These are phyloP conservation scores for Odobenus rosmarus DNA, from an alignment of 2,113 vertebrate genomes.

Conservation along the genomic window DNA sequence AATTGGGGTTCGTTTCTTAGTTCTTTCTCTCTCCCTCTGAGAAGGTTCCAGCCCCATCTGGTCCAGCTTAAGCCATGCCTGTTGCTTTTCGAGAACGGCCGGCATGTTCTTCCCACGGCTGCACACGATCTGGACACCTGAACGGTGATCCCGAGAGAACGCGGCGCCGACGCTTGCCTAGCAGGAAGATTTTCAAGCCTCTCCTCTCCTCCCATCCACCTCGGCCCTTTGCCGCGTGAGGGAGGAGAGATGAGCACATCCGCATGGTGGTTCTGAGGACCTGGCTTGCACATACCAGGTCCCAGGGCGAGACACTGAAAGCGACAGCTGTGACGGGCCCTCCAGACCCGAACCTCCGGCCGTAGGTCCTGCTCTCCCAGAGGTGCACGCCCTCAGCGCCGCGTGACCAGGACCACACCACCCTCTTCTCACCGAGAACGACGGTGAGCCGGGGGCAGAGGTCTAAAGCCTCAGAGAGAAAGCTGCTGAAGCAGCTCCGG, in stretches of 20 bases:
- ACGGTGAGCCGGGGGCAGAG: neutral
- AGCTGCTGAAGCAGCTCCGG: neutral
- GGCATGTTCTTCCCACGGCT: conserved; percentile 64
- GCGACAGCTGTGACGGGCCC: neutral
- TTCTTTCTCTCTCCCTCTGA: conserved; percentile 48
- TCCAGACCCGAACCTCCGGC: neutral
- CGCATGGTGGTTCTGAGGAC: neutral
- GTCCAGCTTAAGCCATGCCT: conserved; percentile 52
- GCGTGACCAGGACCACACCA: neutral
- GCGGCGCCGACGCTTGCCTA: conserved; percentile 59
- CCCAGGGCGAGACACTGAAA: neutral
- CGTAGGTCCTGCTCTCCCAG: neutral
- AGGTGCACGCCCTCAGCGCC: neutral
- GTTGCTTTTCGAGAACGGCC: conserved; percentile 62
- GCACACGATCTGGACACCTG: conserved; percentile 53
- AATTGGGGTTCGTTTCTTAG: neutral
- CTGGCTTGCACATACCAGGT: neutral
- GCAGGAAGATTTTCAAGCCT: conserved; percentile 40
- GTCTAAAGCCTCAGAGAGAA: neutral
- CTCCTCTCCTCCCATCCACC: neutral
- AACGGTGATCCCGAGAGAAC: conserved; percentile 29
- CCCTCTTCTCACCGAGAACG: neutral
- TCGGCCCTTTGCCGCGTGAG: neutral
- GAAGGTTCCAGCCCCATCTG: conserved; percentile 70
- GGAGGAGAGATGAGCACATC: neutral